Conservation (phyloP, 2,113 vertebrate genomes). For the Neoarius graeffei region DNA sequence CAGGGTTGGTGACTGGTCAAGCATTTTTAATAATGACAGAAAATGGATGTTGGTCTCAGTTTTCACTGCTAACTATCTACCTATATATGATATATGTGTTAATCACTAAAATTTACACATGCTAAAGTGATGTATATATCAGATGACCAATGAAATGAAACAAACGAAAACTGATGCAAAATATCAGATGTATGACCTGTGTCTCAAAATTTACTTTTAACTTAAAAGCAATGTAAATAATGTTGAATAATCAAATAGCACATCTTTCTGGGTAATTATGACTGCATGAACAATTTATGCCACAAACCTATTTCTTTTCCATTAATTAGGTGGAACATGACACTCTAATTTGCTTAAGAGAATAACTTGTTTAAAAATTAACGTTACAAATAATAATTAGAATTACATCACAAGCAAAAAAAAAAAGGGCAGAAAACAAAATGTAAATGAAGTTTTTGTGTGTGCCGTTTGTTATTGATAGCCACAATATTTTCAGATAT, state of each 20-base stretch:
- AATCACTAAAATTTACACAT: not conserved
- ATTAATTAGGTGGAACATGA: not conserved
- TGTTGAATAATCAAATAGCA: not conserved
- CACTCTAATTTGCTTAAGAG: not conserved
- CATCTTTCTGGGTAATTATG: not conserved
- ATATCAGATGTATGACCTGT: not conserved
- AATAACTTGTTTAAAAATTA: not conserved
- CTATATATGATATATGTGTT: not conserved
- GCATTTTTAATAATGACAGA: slow-evolving; percentile 29
- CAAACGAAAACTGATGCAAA: not conserved
- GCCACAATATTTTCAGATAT: not conserved
- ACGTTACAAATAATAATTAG: not conserved
- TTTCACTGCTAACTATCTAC: not conserved
- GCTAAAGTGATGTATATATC: not conserved
- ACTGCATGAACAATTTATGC: not conserved
- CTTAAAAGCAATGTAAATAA: not conserved
- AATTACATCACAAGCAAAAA: not conserved
- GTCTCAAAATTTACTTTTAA: not conserved
- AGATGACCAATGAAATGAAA: not conserved
- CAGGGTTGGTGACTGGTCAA: slow-evolving; percentile 17
- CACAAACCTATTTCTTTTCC: not conserved
- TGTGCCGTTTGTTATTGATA: not conserved
- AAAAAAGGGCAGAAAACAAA: not conserved
- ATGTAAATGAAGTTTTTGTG: not conserved
- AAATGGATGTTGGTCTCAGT: slow-evolving; percentile 19